phyloP scores from a whole-genome alignment of 2,888 invertebrate genomes.

The Amiota communis region DNA sequence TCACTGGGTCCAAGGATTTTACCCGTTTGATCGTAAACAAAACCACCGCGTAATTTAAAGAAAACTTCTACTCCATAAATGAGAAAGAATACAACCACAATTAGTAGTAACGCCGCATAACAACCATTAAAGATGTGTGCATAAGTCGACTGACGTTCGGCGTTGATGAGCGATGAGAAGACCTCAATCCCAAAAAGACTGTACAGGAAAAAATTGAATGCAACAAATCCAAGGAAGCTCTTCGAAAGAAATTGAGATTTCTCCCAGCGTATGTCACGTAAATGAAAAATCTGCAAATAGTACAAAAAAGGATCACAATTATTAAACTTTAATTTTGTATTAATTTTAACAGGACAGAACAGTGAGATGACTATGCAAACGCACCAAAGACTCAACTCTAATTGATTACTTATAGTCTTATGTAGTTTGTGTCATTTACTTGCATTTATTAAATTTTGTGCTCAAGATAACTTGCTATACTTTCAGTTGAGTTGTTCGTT shows the following conservation, averaged over 20 bases:
- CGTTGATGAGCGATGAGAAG: conserved; percentile 69
- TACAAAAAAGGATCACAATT: not conserved
- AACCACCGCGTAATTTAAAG: conserved; percentile 92
- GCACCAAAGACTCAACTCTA: not conserved
- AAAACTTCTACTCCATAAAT: conserved; percentile 96
- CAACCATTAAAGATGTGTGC: conserved; percentile 92
- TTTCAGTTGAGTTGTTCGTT: not conserved
- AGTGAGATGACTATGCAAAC: not conserved
- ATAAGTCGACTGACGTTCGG: conserved; percentile 74
- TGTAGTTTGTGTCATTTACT: too few species aligned
- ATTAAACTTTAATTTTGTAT: not conserved
- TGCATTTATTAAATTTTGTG: not conserved
- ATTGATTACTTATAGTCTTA: not conserved
- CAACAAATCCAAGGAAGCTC: conserved; percentile 90
- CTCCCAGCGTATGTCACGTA: conserved; percentile 90
- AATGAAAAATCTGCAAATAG: conserved; percentile 86
- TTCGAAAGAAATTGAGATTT: conserved; percentile 92
- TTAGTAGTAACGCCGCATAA: conserved; percentile 91
- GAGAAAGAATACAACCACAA: conserved; percentile 92
- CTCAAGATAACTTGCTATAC: not conserved
- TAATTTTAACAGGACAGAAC: not conserved
- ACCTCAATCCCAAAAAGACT: conserved; percentile 85
- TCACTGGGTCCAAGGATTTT: conserved; percentile 76
- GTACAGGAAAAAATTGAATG: conserved; percentile 91
- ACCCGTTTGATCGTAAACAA: conserved; percentile 82